Percentiles rank a stretch among this genome's conserved stretches.
These are phyloP conservation scores for Prenolepis imparis DNA, from an alignment of 2,888 invertebrate species.

Conservation along the genomic window DNA sequence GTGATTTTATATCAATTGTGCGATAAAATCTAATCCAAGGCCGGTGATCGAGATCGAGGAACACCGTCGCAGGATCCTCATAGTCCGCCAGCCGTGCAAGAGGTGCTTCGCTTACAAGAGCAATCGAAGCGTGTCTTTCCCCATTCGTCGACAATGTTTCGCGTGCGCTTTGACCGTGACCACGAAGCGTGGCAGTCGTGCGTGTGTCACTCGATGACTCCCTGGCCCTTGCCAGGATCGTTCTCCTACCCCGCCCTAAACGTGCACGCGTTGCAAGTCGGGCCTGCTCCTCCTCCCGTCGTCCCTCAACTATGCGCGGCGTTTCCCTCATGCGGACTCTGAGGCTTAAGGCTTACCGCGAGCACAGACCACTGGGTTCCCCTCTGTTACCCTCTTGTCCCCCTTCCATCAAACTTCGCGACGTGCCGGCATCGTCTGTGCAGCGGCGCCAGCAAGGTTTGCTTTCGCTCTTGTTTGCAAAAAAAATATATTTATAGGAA, in stretches of 20 bases:
- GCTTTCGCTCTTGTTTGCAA: background rate
- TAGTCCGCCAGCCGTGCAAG: slow-evolving; percentile 45
- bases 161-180: slow-evolving; percentile 84
- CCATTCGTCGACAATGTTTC: slow-evolving; percentile 73
- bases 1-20: slow-evolving; percentile 61
- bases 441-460: slow-evolving; percentile 40
- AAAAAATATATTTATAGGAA: background rate
- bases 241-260: slow-evolving; percentile 84
- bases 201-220: slow-evolving; percentile 85
- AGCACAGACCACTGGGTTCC: slow-evolving; percentile 52
- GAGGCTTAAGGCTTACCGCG: slow-evolving; percentile 56
- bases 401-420: slow-evolving; percentile 19
- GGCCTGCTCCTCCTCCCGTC: slow-evolving; percentile 23
- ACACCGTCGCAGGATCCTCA: slow-evolving; percentile 56
- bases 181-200: slow-evolving; percentile 85
- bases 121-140: slow-evolving; percentile 83
- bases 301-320: slow-evolving; percentile 41
- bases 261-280: slow-evolving; percentile 80
- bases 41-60: slow-evolving; percentile 71
- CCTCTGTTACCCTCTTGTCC: slow-evolving; percentile 20
- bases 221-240: slow-evolving; percentile 79
- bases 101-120: slow-evolving; percentile 74
- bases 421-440: slow-evolving; percentile 48
- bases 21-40: slow-evolving; percentile 69
- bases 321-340: slow-evolving; percentile 56